Conservation (phyloP, 1,140 invertebrate species). For the Vanessa tameamea region DNA sequence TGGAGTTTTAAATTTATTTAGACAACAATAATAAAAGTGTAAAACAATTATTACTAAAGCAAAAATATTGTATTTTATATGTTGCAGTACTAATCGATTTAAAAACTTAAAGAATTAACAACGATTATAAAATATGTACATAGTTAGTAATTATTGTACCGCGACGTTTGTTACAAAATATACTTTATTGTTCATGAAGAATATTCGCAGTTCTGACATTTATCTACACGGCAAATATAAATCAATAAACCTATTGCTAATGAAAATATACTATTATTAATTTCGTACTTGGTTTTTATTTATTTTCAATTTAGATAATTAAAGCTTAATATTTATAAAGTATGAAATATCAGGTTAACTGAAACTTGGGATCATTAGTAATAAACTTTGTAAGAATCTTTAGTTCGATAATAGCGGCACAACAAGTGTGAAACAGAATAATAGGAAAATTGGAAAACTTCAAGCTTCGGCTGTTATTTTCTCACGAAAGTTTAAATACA, state of each 20-base stretch:
- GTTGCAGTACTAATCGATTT: neutral
- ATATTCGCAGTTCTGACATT: too few species aligned
- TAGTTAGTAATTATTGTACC: neutral
- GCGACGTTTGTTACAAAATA: neutral
- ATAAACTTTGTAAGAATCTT: conserved; percentile 13
- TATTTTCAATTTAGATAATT: too few species aligned
- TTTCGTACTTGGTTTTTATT: too few species aligned
- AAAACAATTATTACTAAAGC: too few species aligned
- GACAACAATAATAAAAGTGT: too few species aligned
- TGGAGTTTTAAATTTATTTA: neutral
- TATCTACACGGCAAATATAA: too few species aligned
- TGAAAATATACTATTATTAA: too few species aligned
- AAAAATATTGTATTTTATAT: neutral
- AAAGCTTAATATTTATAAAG: too few species aligned
- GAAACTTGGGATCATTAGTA: neutral
- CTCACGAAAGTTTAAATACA: conserved; percentile 16
- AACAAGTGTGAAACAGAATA: conserved; percentile 36
- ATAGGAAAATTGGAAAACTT: conserved; percentile 24
- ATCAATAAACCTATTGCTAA: too few species aligned
- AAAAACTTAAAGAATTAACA: neutral
- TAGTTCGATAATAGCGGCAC: conserved; percentile 28
- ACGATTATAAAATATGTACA: neutral
- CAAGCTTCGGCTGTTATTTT: conserved; percentile 23
- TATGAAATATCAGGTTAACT: neutral
- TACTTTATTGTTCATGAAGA: conserved; percentile 12